Conservation (phyloP, 2,888 invertebrate genomes). For the Sinotaia quadrata region DNA sequence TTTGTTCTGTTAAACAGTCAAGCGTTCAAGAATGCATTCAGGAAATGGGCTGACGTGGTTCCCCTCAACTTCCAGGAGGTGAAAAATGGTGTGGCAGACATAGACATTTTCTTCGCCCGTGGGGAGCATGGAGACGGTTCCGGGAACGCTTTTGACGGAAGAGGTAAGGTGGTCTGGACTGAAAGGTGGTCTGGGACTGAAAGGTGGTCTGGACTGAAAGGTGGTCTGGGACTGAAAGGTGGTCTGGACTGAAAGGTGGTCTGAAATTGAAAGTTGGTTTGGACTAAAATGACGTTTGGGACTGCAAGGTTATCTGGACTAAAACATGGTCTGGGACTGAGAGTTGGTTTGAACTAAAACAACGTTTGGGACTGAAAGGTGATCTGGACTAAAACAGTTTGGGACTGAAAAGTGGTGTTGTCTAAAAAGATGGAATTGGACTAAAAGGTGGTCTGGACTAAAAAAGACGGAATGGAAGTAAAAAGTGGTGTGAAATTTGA, state of each 20-base stretch:
- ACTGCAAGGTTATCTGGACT: too few relatives aligned
- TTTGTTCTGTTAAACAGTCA: slow-evolving; percentile 43
- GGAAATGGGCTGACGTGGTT: slow-evolving; percentile 62
- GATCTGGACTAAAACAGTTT: too few relatives aligned
- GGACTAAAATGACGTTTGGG: neutral
- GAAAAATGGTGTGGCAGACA: slow-evolving; percentile 52
- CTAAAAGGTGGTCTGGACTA: neutral
- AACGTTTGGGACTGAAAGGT: too few relatives aligned
- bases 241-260: neutral
- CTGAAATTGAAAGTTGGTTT: neutral
- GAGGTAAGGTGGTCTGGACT: slow-evolving; percentile 45
- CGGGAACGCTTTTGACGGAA: slow-evolving; percentile 67
- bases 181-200: neutral
- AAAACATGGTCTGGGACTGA: too few relatives aligned
- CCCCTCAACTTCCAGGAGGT: slow-evolving; percentile 56
- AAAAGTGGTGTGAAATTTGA: slow-evolving; percentile 1
- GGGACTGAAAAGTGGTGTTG: slow-evolving; percentile 44
- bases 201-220: neutral
- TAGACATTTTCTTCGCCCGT: slow-evolving; percentile 59
- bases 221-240: neutral
- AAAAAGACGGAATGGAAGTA: neutral
- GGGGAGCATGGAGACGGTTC: slow-evolving; percentile 63
- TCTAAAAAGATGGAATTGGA: neutral
- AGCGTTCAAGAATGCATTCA: slow-evolving; percentile 56
- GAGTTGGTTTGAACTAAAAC: too few relatives aligned